Conservation (phyloP, 2,797 vertebrate species). For the Eidolon dupreanum region DNA sequence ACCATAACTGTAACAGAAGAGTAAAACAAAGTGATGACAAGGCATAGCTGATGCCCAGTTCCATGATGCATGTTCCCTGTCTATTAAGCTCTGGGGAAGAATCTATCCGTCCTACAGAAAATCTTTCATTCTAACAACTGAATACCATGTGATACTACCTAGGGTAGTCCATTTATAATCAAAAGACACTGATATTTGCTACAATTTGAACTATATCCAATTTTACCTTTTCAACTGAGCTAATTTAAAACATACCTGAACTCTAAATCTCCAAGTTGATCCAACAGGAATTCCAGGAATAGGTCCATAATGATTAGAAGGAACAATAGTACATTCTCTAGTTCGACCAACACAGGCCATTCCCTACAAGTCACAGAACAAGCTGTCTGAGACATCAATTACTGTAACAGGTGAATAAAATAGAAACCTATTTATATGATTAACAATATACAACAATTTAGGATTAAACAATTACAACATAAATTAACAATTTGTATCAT, state of each 20-base stretch:
- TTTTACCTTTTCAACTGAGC: slow-evolving; percentile 49
- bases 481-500: not conserved
- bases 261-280: slow-evolving; percentile 98
- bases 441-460: not conserved
- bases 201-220: not conserved
- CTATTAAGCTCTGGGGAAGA: not conserved
- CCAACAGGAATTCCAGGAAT: slow-evolving; percentile 97
- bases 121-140: not conserved
- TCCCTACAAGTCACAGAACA: slow-evolving; percentile 87
- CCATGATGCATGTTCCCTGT: not conserved
- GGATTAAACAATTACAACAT: not conserved
- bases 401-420: not conserved
- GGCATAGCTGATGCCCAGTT: not conserved
- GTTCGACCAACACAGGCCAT: slow-evolving; percentile 99
- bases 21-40: not conserved
- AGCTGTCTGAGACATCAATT: slow-evolving; percentile 34
- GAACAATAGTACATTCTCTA: slow-evolving; percentile 98
- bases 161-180: not conserved
- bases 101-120: not conserved
- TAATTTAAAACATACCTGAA: slow-evolving; percentile 90
- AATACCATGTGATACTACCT: not conserved
- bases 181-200: not conserved
- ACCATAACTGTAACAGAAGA: not conserved
- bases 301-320: slow-evolving; percentile 98
- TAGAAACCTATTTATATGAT: slow-evolving; percentile 17